A percentile compares a stretch with the other conserved stretches of the same genome.
These are phyloP conservation scores for Drosophila demipolita DNA, from an alignment of 2,888 invertebrate species.

Conservation along the genomic window DNA sequence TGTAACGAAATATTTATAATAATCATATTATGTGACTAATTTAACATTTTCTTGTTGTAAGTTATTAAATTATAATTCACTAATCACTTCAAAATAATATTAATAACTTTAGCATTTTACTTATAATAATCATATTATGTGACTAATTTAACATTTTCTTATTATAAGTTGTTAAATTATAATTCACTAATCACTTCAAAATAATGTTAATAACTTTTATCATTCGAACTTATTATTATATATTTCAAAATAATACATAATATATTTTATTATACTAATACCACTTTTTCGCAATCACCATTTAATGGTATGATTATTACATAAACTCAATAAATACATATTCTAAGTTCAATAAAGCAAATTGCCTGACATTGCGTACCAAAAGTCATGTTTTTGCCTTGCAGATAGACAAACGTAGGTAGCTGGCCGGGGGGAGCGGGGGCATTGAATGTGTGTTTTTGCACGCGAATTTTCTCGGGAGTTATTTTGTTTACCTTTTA, in stretches of 20 bases:
- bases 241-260: not conserved
- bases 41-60: not conserved
- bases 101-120: not conserved
- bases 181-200: not conserved
- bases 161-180: not conserved
- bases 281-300: not conserved
- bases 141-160: not conserved
- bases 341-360: not conserved
- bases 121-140: not conserved
- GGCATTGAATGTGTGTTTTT: conserved; percentile 48
- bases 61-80: not conserved
- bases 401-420: conserved; percentile 36
- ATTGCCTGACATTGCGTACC: conserved; percentile 17
- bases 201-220: not conserved
- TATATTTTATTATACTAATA: not conserved
- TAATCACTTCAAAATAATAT: not conserved
- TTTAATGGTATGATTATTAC: not conserved
- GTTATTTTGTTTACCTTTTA: conserved; percentile 80
- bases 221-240: not conserved
- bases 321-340: not conserved
- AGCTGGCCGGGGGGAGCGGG: not conserved
- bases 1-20: not conserved
- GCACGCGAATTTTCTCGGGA: conserved; percentile 72
- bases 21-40: not conserved
- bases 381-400: conserved; percentile 57